Base-by-base conservation (phyloP, 2,888 invertebrate species). In the Drosophila flavopinicola region DNA sequence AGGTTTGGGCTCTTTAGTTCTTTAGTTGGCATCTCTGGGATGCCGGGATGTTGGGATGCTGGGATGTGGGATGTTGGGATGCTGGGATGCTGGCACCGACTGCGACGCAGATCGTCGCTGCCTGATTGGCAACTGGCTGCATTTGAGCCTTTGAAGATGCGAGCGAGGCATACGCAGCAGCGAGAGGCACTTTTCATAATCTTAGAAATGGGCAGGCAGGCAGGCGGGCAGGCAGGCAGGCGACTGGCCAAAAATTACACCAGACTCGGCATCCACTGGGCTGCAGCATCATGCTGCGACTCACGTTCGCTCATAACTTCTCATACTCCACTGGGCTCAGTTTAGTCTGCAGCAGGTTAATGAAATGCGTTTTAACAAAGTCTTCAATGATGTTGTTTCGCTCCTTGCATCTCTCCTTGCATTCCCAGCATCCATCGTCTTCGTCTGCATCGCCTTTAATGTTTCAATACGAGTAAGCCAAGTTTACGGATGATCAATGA, bases 341-440 rank as follows among this genome's bases (percentile, higher is more conserved):
- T 9, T n/a, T 37, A 38, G 27, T 17, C 53, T 56, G 57, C 68
- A 49, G 51, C 79, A 75, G 88, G 80, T 87, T 89, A 89, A 88
- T 88, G 89, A 89, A 89, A 88, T 88, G 86, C 85, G 78, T 80
- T 82, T 85, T 74, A 76, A 49, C 76, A 75, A 78, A 76, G 71
- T 82, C 78, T 75, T 74, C 78, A 75, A 75, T 87, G 66, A 74
- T 72, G 76, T 67, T 67, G 60, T 67, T 64, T 45, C 25, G 5
- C 38, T 63, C 30, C 41, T 20, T 49, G 24, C 30, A 11, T 42
- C 54, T 11, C 11, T 20, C 7, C 45, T 33, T 32, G 51, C 17
- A 30, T 63, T 63, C 42, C 42, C 37, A 57, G 13, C 15, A 1
- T 17, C n/a, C n/a, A n/a, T n/a, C n/a, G n/a, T n/a, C n/a, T 29